Percentiles rank a stretch among this genome's conserved stretches.
phyloP scores from a whole-genome alignment of 1,140 invertebrate genomes.

The Drosophila hydei region DNA sequence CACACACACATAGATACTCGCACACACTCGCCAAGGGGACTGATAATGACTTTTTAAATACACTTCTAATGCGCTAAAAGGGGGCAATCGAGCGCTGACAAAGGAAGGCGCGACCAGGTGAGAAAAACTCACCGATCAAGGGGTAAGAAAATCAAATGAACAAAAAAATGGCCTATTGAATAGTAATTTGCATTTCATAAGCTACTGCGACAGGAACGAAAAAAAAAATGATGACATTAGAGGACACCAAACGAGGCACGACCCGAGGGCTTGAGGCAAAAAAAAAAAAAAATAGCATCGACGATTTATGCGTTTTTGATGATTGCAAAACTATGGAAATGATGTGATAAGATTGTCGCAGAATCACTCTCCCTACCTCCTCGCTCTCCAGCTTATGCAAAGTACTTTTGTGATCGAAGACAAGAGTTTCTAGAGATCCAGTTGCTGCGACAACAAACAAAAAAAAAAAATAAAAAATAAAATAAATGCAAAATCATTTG shows the following conservation, averaged over 20 bases:
- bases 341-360: constrained; percentile 47
- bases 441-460: not conserved
- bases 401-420: constrained; percentile 67
- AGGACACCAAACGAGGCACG: constrained; percentile 31
- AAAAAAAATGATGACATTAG: constrained; percentile 63
- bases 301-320: constrained; percentile 71
- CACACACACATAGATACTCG: not conserved
- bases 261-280: constrained; percentile 32
- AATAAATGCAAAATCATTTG: constrained; percentile 52
- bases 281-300: constrained; percentile 14
- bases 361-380: constrained; percentile 12
- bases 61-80: constrained; percentile 74
- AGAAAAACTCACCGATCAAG: constrained; percentile 43
- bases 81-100: constrained; percentile 63
- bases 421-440: constrained; percentile 6
- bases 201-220: constrained; percentile 38
- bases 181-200: constrained; percentile 79
- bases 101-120: constrained; percentile 41
- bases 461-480: not conserved
- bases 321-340: constrained; percentile 65
- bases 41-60: constrained; percentile 81
- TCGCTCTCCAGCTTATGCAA: constrained; percentile 51
- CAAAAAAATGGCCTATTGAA: constrained; percentile 65
- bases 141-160: not conserved
- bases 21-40: constrained; percentile 37